Base-by-base conservation (phyloP, 2,888 invertebrate genomes). In the Polia nebulosa region DNA sequence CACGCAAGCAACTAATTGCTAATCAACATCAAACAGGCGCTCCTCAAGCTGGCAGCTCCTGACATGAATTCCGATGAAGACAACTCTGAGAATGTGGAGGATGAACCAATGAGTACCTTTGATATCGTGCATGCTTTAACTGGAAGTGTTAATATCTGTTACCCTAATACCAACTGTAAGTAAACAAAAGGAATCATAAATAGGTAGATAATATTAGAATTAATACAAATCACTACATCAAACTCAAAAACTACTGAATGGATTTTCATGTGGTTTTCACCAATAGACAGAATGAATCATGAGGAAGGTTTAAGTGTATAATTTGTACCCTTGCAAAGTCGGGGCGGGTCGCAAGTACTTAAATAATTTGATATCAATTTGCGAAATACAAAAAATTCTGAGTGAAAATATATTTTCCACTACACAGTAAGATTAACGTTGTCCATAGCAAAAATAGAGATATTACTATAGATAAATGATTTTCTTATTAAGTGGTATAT, bases 11-110 rank as follows among this genome's bases (percentile, higher is more conserved):
- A 78, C 77, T 87, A 87, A 90, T 92, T 92, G 91, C 90, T 89
- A 84, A 88, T 89, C 70, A 86, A 87, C 89, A 87, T 85, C 85
- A 64, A 74, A 77, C 92, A 95, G 95, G 95, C 95, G 85, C 88
- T 95, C 1, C 85, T 95, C 41, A 95, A 95, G 80, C 82, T 95
- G 41, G 93, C 94, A 2, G 95, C 93, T 1, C 95, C 95, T 15
- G 92, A 93, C 69, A 93, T 95, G 93, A 92, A 88, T 87, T 87
- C 87, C 2, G 94, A 94, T 80, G 92, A 92, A 72, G 88, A 91
- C 0, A 87, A 91, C 0, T 51, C 66, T 81, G 88, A 11, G 64
- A 80, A 39, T 15, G 68, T 85, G 8, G 92, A 93, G 57, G 95
- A 95, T 39, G 94, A 95, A 72, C n/a, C 32, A 2, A 82, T 95